These are phyloP conservation scores for Drosophila watanabei DNA, from an alignment of 1,140 invertebrate species.

Conservation along the genomic window DNA sequence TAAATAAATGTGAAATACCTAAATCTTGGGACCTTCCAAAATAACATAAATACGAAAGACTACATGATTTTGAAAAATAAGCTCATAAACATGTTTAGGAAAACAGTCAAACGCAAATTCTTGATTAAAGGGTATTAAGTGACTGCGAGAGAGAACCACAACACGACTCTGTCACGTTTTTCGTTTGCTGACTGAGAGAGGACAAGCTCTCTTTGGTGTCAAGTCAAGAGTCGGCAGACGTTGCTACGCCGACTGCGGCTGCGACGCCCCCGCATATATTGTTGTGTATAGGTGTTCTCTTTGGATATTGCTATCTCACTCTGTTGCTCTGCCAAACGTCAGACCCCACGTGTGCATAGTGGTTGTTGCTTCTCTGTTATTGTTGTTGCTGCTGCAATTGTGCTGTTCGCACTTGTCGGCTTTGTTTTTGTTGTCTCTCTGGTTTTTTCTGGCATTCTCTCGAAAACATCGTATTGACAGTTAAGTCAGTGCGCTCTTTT, in stretches of 20 bases:
- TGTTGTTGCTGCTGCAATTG: constrained; percentile 38
- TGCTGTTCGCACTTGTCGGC: constrained; percentile 61
- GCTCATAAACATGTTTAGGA: not conserved
- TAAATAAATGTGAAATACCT: too few relatives aligned
- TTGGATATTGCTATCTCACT: constrained; percentile 15
- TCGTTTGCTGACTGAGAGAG: constrained; percentile 47
- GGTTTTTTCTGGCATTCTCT: constrained; percentile 52
- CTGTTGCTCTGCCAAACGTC: constrained; percentile 1
- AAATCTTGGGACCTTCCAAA: too few relatives aligned
- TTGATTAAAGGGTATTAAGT: constrained; percentile 21
- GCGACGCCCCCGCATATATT: constrained; percentile 66
- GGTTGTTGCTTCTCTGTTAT: constrained; percentile 46
- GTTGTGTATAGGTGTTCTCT: constrained; percentile 35
- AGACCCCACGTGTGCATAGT: constrained; percentile 72
- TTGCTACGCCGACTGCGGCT: constrained; percentile 46
- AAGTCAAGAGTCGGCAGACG: constrained; percentile 50
- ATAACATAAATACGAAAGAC: too few relatives aligned
- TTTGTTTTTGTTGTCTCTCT: constrained; percentile 50
- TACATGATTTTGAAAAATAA: too few relatives aligned
- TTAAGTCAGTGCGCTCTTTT: constrained; percentile 40
- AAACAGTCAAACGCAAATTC: not conserved
- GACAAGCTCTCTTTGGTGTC: constrained; percentile 13
- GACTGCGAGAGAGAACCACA: constrained; percentile 61
- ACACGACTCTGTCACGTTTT: constrained; percentile 80
- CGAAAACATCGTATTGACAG: constrained; percentile 59